Evolutionary conservation across 2,888 invertebrate genomes (phyloP), one percentile per base, ranked within the genome.

Genomic region (Allacma fusca): DNA sequence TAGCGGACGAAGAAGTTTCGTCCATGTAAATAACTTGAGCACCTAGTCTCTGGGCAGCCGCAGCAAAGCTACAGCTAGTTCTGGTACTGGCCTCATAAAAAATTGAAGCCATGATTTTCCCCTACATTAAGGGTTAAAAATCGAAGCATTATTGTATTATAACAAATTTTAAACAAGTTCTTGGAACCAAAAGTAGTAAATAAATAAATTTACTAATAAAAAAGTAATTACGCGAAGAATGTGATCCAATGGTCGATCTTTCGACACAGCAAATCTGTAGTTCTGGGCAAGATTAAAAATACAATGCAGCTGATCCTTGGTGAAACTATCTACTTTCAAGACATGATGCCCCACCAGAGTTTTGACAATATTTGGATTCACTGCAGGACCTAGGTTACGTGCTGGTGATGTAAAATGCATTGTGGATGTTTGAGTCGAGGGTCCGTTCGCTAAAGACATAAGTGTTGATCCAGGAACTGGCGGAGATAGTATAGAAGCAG

Each of bases 61-160:
- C 95, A 0, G 95, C 91, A 88, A 99, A 99, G 86, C 98, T 98
- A 86, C 95, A 95, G 84, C 93, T 93, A 0, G 99, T 99, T 79
- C 99, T 90, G 0, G 99, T 99, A 86, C 97, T 98, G 0, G 93
- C 96, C 90, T 99, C 99, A 87, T 96, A 99, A 87, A 99, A 99
- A 86, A 99, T 91, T 0, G 94, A 95, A 1, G 97, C 94, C 95
- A 99, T 94, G 1, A 98, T 90, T 89, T 96, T 97, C 59, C 97
- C 97, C 90, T 91, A 84, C 9, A 75, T 9, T 40, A 13, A 40
- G 13, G n/a, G n/a, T n/a, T n/a, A n/a, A n/a, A n/a, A n/a, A n/a
- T n/a, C n/a, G n/a, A n/a, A n/a, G n/a, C n/a, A n/a, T n/a, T n/a
- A n/a, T n/a, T n/a, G n/a, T n/a, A n/a, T n/a, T n/a, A n/a, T n/a